Evolutionary conservation across 2,113 vertebrate genomes (phyloP).

Genomic region (Actinemys pallida): DNA sequence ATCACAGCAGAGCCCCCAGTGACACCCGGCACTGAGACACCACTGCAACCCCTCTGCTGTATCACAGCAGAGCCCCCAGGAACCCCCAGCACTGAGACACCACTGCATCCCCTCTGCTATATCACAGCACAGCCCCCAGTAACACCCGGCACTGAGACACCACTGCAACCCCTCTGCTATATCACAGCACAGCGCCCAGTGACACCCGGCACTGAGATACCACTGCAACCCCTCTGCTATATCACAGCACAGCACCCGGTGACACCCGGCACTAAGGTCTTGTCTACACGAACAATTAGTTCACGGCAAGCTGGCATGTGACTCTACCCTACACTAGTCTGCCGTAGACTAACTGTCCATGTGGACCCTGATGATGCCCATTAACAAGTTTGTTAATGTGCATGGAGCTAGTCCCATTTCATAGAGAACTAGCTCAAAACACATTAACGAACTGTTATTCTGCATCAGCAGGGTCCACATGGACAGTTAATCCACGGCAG

Average conservation of each 20-base stretch:
- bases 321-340: not conserved
- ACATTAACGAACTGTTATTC: not conserved
- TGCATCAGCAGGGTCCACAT: not conserved
- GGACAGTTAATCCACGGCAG: not conserved
- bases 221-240: too few relatives aligned
- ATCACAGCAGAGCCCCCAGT: not conserved
- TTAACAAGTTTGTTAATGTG: not conserved
- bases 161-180: too few relatives aligned
- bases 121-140: not conserved
- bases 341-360: not conserved
- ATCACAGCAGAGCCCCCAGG: not conserved
- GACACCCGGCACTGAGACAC: fast-evolving
- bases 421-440: not conserved
- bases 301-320: not conserved
- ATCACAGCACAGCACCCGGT: not conserved
- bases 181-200: not conserved
- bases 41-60: too few relatives aligned
- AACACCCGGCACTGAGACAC: too few relatives aligned
- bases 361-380: not conserved
- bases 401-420: not conserved
- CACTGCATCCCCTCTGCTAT: too few relatives aligned
- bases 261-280: not conserved
- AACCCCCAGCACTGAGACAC: fast-evolving
- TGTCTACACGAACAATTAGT: not conserved
- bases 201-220: too few relatives aligned